Evolutionary conservation across 2,888 invertebrate genomes (phyloP).

Genomic region (Lasius fuliginosus): DNA sequence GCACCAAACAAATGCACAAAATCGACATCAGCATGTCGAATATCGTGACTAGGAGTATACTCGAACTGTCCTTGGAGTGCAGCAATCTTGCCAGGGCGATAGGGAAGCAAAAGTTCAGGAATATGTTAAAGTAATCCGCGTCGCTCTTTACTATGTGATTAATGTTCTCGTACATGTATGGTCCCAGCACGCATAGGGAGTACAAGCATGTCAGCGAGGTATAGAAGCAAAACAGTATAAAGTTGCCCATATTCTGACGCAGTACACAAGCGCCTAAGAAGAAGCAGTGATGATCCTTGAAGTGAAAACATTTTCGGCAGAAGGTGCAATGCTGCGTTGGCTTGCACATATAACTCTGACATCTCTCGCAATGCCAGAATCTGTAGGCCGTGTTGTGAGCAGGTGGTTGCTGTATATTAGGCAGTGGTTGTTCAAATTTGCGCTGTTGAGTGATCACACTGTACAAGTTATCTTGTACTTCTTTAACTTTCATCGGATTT

Average conservation of each 20-base stretch:
- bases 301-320: constrained; percentile 81
- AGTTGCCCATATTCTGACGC: constrained; percentile 82
- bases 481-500: constrained; percentile 69
- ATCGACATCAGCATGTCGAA: constrained; percentile 78
- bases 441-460: constrained; percentile 42
- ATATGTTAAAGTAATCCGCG: constrained; percentile 69
- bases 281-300: constrained; percentile 81
- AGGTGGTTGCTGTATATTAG: background rate
- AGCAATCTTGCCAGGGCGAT: constrained; percentile 76
- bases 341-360: constrained; percentile 76
- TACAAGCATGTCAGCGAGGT: constrained; percentile 79
- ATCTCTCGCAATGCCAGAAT: constrained; percentile 81
- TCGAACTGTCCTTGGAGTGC: constrained; percentile 70
- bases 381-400: constrained; percentile 60
- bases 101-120: constrained; percentile 80
- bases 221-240: constrained; percentile 80
- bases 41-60: constrained; percentile 76
- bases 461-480: constrained; percentile 52
- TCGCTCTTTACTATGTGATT: constrained; percentile 66
- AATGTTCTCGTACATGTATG: constrained; percentile 78
- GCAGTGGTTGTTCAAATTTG: constrained; percentile 11
- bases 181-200: constrained; percentile 75
- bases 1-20: constrained; percentile 74
- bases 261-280: constrained; percentile 80
- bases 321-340: constrained; percentile 78